Evolutionary conservation across 2,888 invertebrate species (phyloP), one percentile per base, ranked within the genome.

Genomic region (Melieria omissa): DNA sequence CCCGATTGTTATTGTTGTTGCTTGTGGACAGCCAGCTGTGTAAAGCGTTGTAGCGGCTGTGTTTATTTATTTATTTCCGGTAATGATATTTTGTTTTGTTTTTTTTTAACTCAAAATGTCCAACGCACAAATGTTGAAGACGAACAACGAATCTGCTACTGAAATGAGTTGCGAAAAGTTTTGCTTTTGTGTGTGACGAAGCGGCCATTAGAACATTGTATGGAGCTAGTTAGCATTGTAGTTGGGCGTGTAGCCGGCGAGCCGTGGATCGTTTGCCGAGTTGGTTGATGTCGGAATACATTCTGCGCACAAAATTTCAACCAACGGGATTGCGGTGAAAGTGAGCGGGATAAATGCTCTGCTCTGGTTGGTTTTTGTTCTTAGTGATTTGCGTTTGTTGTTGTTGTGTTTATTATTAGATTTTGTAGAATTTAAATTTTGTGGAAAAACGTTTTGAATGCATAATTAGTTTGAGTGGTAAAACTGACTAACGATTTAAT

Each of bases 381-480:
- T 46, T 44, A n/a, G 12, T 62, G 10, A 9, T 45, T 10, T n/a
- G 1, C 7, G 12, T 46, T 54, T n/a, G 42, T 61, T 47, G 49
- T 57, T 47, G 47, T 65, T 71, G 65, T 44, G 54, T 46, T 62
- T 47, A 55, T 57, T 57, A 14, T 52, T 16, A 29, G n/a, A 52
- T 46, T 69, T 58, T 70, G 66, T 64, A 78, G 75, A 78, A 81
- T 77, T 80, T 78, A 74, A 80, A 80, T 78, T 80, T 79, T 78
- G 74, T 74, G 76, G 76, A 76, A 78, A 81, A 81, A 80, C 78
- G 79, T 79, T 80, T 78, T 79, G 80, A 82, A 82, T 82, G 78
- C 78, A 77, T 82, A 82, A 82, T 82, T 82, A 79, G 80, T 78
- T 81, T 74, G 71, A 71, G 73, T 72, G 73, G 65, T 29, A 72